Base-by-base conservation (phyloP, 2,113 vertebrate species). In the Acrocephalus arundinaceus region DNA sequence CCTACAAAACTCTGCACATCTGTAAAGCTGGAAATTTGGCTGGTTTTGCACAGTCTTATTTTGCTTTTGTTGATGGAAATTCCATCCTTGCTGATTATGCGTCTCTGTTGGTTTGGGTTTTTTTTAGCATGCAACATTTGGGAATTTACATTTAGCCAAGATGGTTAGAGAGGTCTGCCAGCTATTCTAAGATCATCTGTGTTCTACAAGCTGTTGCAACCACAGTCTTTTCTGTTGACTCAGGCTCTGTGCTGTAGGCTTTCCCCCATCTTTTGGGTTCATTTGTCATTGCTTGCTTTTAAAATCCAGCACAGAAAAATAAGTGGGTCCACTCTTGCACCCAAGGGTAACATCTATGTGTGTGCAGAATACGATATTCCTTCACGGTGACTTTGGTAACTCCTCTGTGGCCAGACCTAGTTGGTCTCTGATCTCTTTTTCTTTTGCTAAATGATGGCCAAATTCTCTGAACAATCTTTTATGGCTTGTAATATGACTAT, bases 1-100 rank as follows among this genome's bases (percentile, higher is more conserved):
- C 31, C 30, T 72, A 30, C 11, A 11, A 61, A 89, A n/a, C 20
- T 75, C 39, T 90, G 43, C 48, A 82, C 39, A 51, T 68, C 52
- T 31, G 8, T 80, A 91, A 71, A 80, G 41, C 24, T 49, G 25
- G 27, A 93, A 57, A 66, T 84, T 10, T 74, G 49, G 22, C 54
- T 15, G 2, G 13, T 92, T 78, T 61, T 87, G 14, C 22, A n/a
- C 3, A 22, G 18, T 43, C 35, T 52, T 71, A 27, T 49, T 93
- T 82, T 90, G 31, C 20, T 79, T 79, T 87, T 88, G 10, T 63
- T 72, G 24, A 24, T 92, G 35, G 52, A 90, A 93, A 90, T 65
- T 68, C 30, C 15, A 37, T 79, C 48, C 62, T 85, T 87, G 33
- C 30, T 90, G 49, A 67, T 83, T 51, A 76, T 43, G 19, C 12